Percentiles rank a stretch among this genome's conserved stretches.
These are phyloP conservation scores for Heliconius hermathena DNA, from an alignment of 1,140 invertebrate species.

Conservation along the genomic window DNA sequence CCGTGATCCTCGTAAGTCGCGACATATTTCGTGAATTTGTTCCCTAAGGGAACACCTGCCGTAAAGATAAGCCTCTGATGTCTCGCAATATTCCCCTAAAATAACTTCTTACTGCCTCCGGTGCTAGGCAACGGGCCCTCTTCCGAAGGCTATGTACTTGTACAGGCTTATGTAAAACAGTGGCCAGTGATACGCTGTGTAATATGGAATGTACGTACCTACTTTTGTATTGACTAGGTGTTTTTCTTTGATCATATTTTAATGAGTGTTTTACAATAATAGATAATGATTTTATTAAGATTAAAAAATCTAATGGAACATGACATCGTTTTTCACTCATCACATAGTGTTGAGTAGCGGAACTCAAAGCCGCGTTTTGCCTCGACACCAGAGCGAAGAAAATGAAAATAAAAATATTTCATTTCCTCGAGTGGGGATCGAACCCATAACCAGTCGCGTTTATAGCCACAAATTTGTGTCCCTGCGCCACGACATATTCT, in stretches of 20 bases:
- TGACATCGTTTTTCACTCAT: no score
- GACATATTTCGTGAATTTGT: slow-evolving; percentile 78
- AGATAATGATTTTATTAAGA: background rate
- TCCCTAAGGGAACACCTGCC: slow-evolving; percentile 72
- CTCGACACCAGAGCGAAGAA: no score
- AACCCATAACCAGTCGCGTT: no score
- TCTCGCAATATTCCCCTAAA: slow-evolving; percentile 79
- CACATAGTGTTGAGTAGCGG: no score
- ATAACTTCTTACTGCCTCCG: slow-evolving; percentile 80
- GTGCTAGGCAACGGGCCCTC: slow-evolving; percentile 70
- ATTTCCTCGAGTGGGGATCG: no score
- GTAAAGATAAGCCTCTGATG: slow-evolving; percentile 80
- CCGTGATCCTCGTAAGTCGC: slow-evolving; percentile 74
- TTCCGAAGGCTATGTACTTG: slow-evolving; percentile 48
- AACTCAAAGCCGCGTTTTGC: no score
- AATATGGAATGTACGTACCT: background rate
- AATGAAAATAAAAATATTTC: no score
- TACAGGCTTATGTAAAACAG: slow-evolving; percentile 42
- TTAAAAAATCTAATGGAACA: no score
- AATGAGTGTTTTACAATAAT: background rate
- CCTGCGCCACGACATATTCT: no score
- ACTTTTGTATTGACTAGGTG: background rate
- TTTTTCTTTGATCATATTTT: slow-evolving; percentile 10
- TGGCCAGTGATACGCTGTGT: slow-evolving; percentile 18
- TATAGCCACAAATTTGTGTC: no score